Evolutionary conservation across 1,140 invertebrate species (phyloP), one percentile per base, ranked within the genome.

Genomic region (Macrobrachium rosenbergii): DNA sequence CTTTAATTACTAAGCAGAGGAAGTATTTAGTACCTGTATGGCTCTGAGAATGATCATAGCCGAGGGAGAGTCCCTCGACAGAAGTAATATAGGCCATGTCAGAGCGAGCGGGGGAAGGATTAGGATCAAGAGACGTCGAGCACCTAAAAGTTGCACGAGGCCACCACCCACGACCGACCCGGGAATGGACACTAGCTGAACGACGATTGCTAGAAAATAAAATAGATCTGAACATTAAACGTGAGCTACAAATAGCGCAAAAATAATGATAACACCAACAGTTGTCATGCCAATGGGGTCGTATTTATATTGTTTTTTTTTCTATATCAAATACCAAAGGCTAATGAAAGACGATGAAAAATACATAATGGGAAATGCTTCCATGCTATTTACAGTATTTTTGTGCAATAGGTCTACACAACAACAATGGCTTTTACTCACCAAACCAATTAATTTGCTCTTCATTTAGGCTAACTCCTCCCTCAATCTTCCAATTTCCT

Each of bases 121-220:
- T 16, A 83, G 59, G 6, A 88, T 23, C 17, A 88, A 59, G 0
- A 88, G 87, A 17, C 77, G 60, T 14, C 87, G 64, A 7, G 87
- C 82, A 6, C 81, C 87, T 10, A 83, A 45, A 17, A 12, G 17
- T 14, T 88, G 62, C 76, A 80, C 73, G 64, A 88, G 37, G 17
- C n/a, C 2, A n/a, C 87, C 87, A 16, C 87, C 87, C 45, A 83
- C 52, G 17, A 83, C 23, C 6, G 81, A 83, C 0, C 87, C 87
- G 28, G 87, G 82, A 37, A 88, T 83, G 0, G 81, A 88, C 12
- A 72, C 37, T 43, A 83, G 76, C n/a, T 88, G 77, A 21, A 73
- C 75, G 21, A 88, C 76, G 21, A 82, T 83, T 23, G 21, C 87
- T 88, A 75, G 12, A 19, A 28, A 52, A 1, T 37, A 64, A 23